phyloP scores from a whole-genome alignment of 2,888 invertebrate species.

The Spisula solida region DNA sequence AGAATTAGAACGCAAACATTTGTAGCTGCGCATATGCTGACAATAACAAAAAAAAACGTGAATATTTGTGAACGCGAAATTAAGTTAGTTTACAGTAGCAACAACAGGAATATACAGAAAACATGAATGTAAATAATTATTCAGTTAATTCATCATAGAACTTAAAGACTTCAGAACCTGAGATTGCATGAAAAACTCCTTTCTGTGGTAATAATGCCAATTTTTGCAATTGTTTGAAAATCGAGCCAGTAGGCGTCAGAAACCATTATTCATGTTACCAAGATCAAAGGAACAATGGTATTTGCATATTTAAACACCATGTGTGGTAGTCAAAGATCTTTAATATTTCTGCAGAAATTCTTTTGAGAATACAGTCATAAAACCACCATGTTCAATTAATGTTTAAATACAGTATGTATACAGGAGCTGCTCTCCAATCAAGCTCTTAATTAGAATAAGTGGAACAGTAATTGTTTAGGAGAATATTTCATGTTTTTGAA shows the following conservation, averaged over 20 bases:
- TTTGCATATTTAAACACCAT: conserved; percentile 25
- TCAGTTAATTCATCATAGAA: not conserved
- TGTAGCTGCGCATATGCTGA: no score
- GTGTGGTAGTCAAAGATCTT: not conserved
- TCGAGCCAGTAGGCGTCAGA: conserved; percentile 10
- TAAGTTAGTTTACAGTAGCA: no score
- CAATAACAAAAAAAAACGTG: not conserved
- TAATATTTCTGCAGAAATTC: not conserved
- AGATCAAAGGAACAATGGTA: not conserved
- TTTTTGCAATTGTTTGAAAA: conserved; percentile 12
- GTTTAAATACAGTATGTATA: not conserved
- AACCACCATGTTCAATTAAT: not conserved
- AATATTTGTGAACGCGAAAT: no score
- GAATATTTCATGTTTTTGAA: conserved; percentile 21
- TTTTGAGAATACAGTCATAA: not conserved
- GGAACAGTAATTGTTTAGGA: not conserved
- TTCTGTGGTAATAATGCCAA: not conserved
- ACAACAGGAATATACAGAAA: not conserved
- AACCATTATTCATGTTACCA: not conserved
- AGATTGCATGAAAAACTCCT: not conserved
- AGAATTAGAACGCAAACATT: no score
- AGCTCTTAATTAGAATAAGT: not conserved
- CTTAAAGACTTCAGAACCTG: not conserved
- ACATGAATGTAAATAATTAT: not conserved
- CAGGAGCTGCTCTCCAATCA: conserved; percentile 8